Evolutionary conservation across 1,140 invertebrate genomes (phyloP).

Genomic region (Fopius arisanus): DNA sequence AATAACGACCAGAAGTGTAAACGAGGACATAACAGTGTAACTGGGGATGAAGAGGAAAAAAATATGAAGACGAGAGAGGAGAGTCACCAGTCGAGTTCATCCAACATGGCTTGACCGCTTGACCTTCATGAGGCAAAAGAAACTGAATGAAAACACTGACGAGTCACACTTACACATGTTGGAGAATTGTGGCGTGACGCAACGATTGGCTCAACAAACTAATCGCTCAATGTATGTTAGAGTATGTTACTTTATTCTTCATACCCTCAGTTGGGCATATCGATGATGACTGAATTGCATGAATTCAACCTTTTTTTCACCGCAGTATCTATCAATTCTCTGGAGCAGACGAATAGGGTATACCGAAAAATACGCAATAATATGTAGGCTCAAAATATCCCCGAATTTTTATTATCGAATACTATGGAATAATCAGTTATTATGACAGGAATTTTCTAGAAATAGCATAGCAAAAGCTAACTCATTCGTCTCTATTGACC

Average conservation of each 20-base stretch:
- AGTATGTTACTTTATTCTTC: background rate
- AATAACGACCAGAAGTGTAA: background rate
- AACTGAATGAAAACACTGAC: slow-evolving; percentile 59
- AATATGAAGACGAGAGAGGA: slow-evolving; percentile 31
- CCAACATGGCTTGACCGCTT: slow-evolving; percentile 51
- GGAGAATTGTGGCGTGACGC: slow-evolving; percentile 41
- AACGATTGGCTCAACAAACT: slow-evolving; percentile 32
- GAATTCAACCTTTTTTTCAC: background rate
- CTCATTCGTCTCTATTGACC: too few species aligned
- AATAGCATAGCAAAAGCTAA: too few species aligned
- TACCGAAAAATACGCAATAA: too few species aligned
- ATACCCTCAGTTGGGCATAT: too few species aligned
- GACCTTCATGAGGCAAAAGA: slow-evolving; percentile 57
- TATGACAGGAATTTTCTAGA: too few species aligned
- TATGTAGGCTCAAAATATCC: too few species aligned
- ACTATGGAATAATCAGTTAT: too few species aligned
- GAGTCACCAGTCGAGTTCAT: background rate
- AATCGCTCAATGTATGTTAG: background rate
- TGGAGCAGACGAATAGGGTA: too few species aligned
- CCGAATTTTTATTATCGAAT: too few species aligned
- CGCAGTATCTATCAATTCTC: too few species aligned
- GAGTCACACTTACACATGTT: slow-evolving; percentile 41
- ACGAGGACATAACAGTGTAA: background rate
- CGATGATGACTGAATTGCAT: too few species aligned
- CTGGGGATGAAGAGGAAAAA: background rate